A percentile compares a stretch with the other conserved stretches of the same genome.
Conservation (phyloP, 2,113 vertebrate species). For the Stomatorhinus ivindoensis region DNA sequence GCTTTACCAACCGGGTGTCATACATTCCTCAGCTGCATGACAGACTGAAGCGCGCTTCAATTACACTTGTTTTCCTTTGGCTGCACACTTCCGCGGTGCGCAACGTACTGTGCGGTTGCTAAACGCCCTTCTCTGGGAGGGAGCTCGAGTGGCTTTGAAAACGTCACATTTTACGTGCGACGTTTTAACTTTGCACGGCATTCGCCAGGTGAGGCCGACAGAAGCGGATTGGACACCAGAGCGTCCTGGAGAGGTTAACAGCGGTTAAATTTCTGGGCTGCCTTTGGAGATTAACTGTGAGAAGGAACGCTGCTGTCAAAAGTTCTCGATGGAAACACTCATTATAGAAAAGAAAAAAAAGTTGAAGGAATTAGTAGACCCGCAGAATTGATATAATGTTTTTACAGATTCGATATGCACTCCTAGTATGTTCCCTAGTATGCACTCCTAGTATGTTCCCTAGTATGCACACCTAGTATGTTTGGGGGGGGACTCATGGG, state of each 20-base stretch:
- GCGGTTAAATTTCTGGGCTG: background rate
- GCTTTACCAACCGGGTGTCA: background rate
- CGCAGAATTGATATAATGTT: background rate
- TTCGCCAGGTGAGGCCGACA: background rate
- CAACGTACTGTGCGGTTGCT: background rate
- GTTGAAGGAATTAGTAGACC: background rate
- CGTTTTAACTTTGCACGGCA: background rate
- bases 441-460: no score
- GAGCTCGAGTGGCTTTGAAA: background rate
- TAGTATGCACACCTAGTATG: no score
- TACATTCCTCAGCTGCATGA: background rate
- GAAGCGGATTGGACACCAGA: background rate
- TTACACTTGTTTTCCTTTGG: background rate
- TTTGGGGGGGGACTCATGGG: background rate
- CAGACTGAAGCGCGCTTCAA: background rate
- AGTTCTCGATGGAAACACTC: background rate
- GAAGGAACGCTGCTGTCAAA: background rate
- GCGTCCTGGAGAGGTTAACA: background rate
- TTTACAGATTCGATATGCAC: background rate
- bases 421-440: no score
- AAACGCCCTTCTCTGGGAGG: background rate
- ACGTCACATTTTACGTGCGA: background rate
- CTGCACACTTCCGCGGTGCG: background rate
- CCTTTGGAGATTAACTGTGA: background rate
- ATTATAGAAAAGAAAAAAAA: background rate